Base-by-base conservation (phyloP, 2,797 vertebrate species). In the Sebastes hopkinsi region DNA sequence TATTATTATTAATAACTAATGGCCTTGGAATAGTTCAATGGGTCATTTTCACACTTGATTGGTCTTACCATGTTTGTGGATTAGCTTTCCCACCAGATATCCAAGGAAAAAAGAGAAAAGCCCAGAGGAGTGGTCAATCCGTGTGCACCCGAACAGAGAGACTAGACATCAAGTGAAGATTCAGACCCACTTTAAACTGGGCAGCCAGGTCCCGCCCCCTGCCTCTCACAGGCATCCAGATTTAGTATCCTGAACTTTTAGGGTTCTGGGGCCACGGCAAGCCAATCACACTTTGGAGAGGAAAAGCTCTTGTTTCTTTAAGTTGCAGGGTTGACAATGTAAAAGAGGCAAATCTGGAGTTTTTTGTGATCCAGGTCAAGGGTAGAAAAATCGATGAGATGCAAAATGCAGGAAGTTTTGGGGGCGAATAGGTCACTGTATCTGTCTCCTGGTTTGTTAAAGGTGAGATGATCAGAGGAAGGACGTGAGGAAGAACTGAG, bases 191-290 rank as follows among this genome's bases (percentile, higher is more conserved):
- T 96, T 96, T 96, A 96, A 96, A 95, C 94, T 8, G 90, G 77
- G 20, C 80, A 75, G 84, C 75, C 75, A 89, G 88, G 94, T 88
- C 96, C 94, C 95, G 87, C 96, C 96, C 95, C 93, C 85, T 23
- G 65, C 54, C 81, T 72, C 86, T 83, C 80, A 90, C 89, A 92
- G 92, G 88, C 91, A 92, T 94, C 95, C 95, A 92, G 93, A 96
- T 94, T 95, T 96, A 96, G 95, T 94, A 93, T 93, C 93, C 82
- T 96, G 94, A 95, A 95, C 95, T 94, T 96, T 96, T 96, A 96
- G 95, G 95, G 96, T 94, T 95, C 90, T 91, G 87, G 79, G 77
- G 77, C 80, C 84, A 79, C 58, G 54, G 68, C 75, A 92, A 92
- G 93, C 94, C 94, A 95, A 95, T 96, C 93, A 92, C 89, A 92